Percentiles rank a stretch among this genome's conserved stretches.
Conservation (phyloP, 2,888 invertebrate species). For the Xestia sexstrigata region DNA sequence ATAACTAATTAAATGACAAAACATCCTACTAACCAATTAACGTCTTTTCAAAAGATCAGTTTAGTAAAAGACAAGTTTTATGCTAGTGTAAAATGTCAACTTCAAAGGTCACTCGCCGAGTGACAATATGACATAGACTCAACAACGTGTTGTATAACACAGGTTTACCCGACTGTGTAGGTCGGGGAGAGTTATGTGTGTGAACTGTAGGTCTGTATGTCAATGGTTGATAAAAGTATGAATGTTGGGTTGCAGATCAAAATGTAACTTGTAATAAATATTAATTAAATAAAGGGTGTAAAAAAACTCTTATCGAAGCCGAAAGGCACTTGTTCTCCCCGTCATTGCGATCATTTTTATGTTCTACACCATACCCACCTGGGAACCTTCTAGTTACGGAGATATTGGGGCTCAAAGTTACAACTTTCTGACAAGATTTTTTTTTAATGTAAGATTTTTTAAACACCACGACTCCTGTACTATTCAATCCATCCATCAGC, state of each 20-base stretch:
- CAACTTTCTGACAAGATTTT: too few relatives aligned
- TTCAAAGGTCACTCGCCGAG: conserved; percentile 15
- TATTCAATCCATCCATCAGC: too few relatives aligned
- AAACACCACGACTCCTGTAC: too few relatives aligned
- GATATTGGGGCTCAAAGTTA: too few relatives aligned
- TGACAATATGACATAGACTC: background rate
- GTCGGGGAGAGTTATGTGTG: conserved; percentile 5
- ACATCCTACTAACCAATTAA: background rate
- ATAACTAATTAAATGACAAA: background rate
- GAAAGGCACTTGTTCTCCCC: too few relatives aligned
- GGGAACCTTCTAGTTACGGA: too few relatives aligned
- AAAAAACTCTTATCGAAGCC: too few relatives aligned
- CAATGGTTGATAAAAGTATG: background rate
- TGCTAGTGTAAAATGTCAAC: conserved; percentile 15
- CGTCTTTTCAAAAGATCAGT: background rate
- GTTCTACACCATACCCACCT: too few relatives aligned
- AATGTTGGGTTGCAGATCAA: background rate
- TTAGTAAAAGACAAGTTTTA: background rate
- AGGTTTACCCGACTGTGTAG: conserved; percentile 1
- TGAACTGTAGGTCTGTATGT: conserved; percentile 9
- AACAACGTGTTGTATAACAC: conserved; percentile 19
- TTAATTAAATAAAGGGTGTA: too few relatives aligned
- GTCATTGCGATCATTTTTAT: too few relatives aligned
- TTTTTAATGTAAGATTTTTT: too few relatives aligned
- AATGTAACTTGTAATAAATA: background rate